Evolutionary conservation across 1,140 invertebrate species (phyloP), one percentile per base, ranked within the genome.

Genomic region (Eupeodes corollae): DNA sequence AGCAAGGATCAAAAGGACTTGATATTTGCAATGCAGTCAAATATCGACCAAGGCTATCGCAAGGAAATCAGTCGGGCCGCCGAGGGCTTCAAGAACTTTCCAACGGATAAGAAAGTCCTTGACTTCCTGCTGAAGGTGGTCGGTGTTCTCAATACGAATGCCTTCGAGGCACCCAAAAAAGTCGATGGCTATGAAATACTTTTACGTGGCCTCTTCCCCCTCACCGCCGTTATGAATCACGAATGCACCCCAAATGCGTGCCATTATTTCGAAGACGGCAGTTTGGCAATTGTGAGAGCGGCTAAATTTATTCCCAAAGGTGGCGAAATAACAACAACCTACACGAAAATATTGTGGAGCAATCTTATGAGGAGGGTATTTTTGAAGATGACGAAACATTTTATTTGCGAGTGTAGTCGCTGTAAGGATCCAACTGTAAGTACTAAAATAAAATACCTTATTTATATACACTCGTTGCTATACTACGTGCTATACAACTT

Each of bases 151-250:
- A 82, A 87, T 56, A 80, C 83, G 5, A 87, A 86, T 57, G 80
- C 83, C 10, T 86, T 84, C 52, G 83, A 87, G 71, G 79, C 81
- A 33, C 63, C 63, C 6, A 66, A 63, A 19, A 71, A 71, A 3
- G 56, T 59, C 26, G 70, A 70, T 33, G 59, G 69, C 40, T 68
- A 76, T 48, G 56, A 66, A 46, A 71, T 73, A 41, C 77, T 76
- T 56, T 63, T 83, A 26, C 73, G 82, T 52, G 85, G 82, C 6
- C 64, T 90, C 18, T 89, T 83, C 65, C 83, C 84, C 1, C 63
- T 85, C 15, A 77, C 80, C 1, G 77, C 80, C 18, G 70, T 88
- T 40, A 78, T 86, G 68, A 86, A 88, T 63, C 86, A 89, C 56
- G 75, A 73, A 38, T 90, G 87, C 57, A 68, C 74, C 5, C 82